Percentiles rank a stretch among this genome's conserved stretches.
phyloP scores from a whole-genome alignment of 2,113 vertebrate genomes.

The Ageneiosus marmoratus region DNA sequence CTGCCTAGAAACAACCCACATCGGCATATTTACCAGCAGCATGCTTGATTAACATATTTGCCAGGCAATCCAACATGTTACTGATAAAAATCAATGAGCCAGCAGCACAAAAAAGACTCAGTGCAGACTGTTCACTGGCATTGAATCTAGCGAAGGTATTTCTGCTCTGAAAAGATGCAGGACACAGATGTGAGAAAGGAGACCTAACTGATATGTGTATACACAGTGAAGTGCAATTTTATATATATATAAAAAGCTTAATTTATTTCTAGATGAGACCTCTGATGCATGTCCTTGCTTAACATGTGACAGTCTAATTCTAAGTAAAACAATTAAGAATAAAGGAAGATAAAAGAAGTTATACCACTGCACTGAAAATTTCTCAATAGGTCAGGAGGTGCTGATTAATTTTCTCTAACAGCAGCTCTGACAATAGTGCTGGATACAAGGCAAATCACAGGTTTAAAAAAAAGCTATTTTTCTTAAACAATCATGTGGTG shows the following conservation, averaged over 20 bases:
- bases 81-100: background rate
- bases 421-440: background rate
- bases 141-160: background rate
- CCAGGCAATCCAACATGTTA: background rate
- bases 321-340: background rate
- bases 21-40: background rate
- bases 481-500: background rate
- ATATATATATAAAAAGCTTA: background rate
- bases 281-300: background rate
- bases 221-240: background rate
- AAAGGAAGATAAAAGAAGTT: background rate
- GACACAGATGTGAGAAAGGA: background rate
- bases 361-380: background rate
- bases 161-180: background rate
- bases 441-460: background rate
- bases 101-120: background rate
- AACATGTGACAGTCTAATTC: background rate
- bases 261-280: background rate
- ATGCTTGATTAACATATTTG: background rate
- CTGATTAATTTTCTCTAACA: background rate
- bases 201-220: background rate
- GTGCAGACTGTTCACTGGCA: background rate
- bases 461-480: background rate
- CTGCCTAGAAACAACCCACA: constrained; percentile 1
- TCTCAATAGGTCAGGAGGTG: background rate